Evolutionary conservation across 2,113 vertebrate genomes (phyloP), one percentile per base, ranked within the genome.

Genomic region (Camelus bactrianus): DNA sequence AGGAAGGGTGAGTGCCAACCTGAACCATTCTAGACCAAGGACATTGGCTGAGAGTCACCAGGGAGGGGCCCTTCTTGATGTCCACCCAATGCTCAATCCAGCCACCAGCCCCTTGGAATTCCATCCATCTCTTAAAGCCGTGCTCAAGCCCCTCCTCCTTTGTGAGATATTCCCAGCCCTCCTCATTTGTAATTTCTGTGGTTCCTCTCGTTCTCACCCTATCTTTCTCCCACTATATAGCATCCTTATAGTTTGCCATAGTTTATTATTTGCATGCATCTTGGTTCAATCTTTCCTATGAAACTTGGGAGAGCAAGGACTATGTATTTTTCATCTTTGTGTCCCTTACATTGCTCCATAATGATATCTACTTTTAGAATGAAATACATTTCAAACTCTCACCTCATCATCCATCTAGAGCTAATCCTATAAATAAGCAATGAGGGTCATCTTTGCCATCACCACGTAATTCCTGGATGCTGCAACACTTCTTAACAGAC

Each of bases 341-440:
- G 24, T 84, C 50, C 35, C 48, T 70, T 69, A 76, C 4, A 26
- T 28, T 73, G 72, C 60, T 64, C 70, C 56, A 50, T 69, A 77
- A 73, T 50, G 54, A 28, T 42, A 22, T 70, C 67, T 79, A 69
- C 67, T 28, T 84, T 93, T 81, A 52, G 20, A 79, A 75, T 67
- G 35, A 97, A 89, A 92, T 67, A 52, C 54, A 70, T n/a, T 26
- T 60, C 48, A 69, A 82, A 54, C 48, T 64, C 67, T 93, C 54
- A 87, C 28, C 20, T 76, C 75, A 75, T 86, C 54, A 80, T 42
- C 64, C 64, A 75, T 48, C 89, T 46, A 20, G 65, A 92, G 79
- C 69, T 50, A 70, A 28, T 75, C n/a, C 87, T 93, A 65, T 83
- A 94, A 69, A 93, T 76, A 93, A 77, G 38, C 69, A 54, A 79